These are phyloP conservation scores for Arnoldichthys spilopterus DNA, from an alignment of 2,797 vertebrate species.

Conservation along the genomic window DNA sequence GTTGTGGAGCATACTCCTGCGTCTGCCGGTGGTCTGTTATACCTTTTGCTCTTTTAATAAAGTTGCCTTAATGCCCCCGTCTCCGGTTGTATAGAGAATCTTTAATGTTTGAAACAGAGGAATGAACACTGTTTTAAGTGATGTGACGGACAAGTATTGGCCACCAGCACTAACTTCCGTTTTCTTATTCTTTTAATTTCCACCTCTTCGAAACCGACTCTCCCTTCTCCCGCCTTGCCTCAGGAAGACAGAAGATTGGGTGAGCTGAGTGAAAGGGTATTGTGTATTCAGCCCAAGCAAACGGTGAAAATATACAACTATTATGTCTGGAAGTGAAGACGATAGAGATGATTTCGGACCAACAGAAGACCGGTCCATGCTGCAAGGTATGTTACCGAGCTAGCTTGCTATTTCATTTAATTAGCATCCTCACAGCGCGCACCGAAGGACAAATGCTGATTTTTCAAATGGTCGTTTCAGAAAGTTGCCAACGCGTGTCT, in stretches of 20 bases:
- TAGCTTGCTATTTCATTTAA: not conserved
- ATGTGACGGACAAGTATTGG: not conserved
- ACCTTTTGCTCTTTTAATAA: not conserved
- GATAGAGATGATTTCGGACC: constrained; percentile 79
- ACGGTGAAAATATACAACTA: constrained; percentile 42
- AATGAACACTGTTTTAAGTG: not conserved
- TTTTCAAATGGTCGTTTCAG: not conserved
- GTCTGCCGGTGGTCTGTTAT: not conserved
- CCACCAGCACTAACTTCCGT: constrained; percentile 69
- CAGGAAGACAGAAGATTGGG: constrained; percentile 65
- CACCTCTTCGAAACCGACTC: constrained; percentile 56
- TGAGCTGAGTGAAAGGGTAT: constrained; percentile 56
- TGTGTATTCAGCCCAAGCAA: constrained; percentile 31
- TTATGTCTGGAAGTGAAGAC: constrained; percentile 84
- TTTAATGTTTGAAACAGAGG: not conserved
- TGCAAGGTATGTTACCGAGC: constrained; percentile 74
- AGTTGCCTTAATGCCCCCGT: not conserved
- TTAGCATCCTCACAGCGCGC: not conserved
- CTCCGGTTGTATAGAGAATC: not conserved
- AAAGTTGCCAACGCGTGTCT: not conserved
- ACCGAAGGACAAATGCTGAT: not conserved
- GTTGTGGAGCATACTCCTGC: not conserved
- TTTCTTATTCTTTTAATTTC: constrained; percentile 65
- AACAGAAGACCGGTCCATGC: constrained; percentile 70
- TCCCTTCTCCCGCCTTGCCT: constrained; percentile 59